phyloP scores from a whole-genome alignment of 2,888 invertebrate genomes.

The Apamea monoglypha region DNA sequence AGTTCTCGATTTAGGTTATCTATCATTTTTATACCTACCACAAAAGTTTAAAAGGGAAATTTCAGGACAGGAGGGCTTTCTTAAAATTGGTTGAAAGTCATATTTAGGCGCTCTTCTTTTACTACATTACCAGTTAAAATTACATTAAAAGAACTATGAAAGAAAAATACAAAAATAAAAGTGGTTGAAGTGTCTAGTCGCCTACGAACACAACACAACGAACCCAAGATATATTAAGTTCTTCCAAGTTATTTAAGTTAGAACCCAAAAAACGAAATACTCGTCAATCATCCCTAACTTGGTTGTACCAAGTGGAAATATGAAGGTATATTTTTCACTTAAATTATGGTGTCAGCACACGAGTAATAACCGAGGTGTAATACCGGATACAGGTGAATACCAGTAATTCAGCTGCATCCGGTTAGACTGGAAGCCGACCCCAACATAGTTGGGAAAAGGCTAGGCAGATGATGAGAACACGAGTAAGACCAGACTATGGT shows the following conservation, averaged over 20 bases:
- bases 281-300: slow-evolving; percentile 46
- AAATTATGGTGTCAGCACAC: slow-evolving; percentile 4
- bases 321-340: slow-evolving; percentile 16
- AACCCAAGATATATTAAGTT: slow-evolving; percentile 32
- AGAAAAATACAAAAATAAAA: not conserved
- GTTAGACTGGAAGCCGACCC: too few relatives aligned
- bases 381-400: too few relatives aligned
- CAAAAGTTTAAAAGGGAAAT: not conserved
- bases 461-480: too few relatives aligned
- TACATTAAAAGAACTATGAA: not conserved
- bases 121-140: not conserved
- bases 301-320: slow-evolving; percentile 15
- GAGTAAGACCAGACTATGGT: not conserved
- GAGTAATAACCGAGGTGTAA: too few relatives aligned
- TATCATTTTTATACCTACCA: not conserved
- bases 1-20: too few relatives aligned
- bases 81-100: not conserved
- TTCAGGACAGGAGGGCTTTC: too few relatives aligned
- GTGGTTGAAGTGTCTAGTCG: not conserved
- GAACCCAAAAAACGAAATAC: slow-evolving; percentile 35
- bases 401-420: too few relatives aligned
- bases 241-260: slow-evolving; percentile 48
- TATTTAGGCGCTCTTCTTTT: not conserved
- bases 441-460: too few relatives aligned
- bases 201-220: slow-evolving; percentile 23